These are phyloP conservation scores for Ceriagrion tenellum DNA, from an alignment of 2,888 invertebrate species.

Conservation along the genomic window DNA sequence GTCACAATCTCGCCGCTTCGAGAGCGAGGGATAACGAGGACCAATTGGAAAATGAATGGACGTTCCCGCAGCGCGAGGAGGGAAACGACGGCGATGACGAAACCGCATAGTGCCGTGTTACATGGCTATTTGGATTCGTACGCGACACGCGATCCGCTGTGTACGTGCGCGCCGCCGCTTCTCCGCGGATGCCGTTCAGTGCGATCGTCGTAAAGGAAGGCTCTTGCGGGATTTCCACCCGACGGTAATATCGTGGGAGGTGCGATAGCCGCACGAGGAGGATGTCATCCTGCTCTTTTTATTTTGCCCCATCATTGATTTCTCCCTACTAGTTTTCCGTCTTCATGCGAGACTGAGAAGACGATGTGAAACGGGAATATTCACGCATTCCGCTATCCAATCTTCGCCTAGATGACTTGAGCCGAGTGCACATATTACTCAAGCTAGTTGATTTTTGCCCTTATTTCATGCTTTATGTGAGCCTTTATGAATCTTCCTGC, in stretches of 20 bases:
- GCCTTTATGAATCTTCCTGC: background rate
- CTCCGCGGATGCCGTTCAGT: background rate
- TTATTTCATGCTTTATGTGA: background rate
- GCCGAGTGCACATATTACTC: background rate
- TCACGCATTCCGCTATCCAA: background rate
- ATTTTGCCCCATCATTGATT: background rate
- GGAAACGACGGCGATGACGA: background rate
- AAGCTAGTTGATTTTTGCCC: background rate
- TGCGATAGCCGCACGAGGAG: background rate
- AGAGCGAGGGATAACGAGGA: slow-evolving; percentile 14
- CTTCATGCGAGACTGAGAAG: background rate
- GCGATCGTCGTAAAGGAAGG: background rate
- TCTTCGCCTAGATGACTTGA: background rate
- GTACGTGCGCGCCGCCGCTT: background rate
- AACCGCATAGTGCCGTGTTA: background rate
- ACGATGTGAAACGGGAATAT: background rate
- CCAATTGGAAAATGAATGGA: slow-evolving; percentile 43
- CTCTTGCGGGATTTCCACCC: background rate
- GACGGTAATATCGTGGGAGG: background rate
- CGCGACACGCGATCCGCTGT: slow-evolving; percentile 5
- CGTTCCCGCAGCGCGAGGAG: background rate
- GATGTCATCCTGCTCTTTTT: background rate
- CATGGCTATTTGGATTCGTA: background rate
- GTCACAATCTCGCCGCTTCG: background rate
- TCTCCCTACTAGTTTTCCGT: background rate